Percentiles rank a stretch among this genome's conserved stretches.
Conservation (phyloP, 2,797 vertebrate genomes). For the Rhodeus uyekii region DNA sequence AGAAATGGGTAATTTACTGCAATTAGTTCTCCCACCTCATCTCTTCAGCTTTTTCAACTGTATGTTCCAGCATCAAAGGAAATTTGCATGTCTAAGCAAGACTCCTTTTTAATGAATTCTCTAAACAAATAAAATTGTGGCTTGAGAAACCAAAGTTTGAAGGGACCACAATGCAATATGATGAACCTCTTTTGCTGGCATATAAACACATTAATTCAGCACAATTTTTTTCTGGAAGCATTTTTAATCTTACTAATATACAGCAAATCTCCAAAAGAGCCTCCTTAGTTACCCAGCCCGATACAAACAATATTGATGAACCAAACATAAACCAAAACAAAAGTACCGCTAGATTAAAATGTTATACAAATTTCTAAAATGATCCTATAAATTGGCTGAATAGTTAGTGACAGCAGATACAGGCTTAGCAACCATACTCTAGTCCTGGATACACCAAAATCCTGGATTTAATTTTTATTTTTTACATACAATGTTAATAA, state of each 20-base stretch:
- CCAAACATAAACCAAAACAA: not conserved
- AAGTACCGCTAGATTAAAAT: not conserved
- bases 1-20: not conserved
- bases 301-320: not conserved
- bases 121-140: not conserved
- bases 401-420: not conserved
- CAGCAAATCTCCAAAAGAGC: not conserved
- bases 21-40: not conserved
- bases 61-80: not conserved
- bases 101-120: constrained; percentile 7
- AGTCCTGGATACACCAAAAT: not conserved
- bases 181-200: not conserved
- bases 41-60: not conserved
- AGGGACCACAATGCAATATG: not conserved
- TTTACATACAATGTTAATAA: not conserved
- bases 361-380: not conserved
- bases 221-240: not conserved
- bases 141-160: not conserved
- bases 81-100: not conserved
- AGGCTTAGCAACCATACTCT: not conserved
- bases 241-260: not conserved
- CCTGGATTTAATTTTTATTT: no score
- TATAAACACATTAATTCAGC: not conserved
- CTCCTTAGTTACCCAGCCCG: no score
- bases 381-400: not conserved